Conservation (phyloP, 2,888 invertebrate genomes). For the Escarpia spicata region DNA sequence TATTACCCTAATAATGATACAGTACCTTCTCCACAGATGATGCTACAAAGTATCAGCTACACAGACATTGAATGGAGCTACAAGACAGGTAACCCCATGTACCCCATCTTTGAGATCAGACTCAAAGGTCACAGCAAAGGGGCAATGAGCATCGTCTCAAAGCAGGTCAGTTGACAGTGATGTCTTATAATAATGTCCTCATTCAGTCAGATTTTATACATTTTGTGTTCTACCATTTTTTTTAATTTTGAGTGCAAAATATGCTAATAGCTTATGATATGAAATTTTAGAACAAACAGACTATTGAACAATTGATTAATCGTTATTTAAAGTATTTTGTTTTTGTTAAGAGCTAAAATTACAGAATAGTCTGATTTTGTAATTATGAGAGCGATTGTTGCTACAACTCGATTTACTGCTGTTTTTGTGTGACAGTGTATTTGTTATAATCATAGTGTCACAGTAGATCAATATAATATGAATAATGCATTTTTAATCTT, state of each 20-base stretch:
- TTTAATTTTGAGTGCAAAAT: not conserved
- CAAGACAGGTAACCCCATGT: not conserved
- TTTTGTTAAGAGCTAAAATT: not conserved
- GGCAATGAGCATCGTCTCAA: constrained; percentile 36
- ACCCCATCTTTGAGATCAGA: constrained; percentile 37
- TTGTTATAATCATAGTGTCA: not conserved
- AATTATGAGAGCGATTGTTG: too few relatives aligned
- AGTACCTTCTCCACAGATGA: constrained; percentile 50
- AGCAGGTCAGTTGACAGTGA: constrained; percentile 36
- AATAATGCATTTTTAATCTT: not conserved
- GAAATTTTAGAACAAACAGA: not conserved
- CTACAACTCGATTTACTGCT: not conserved
- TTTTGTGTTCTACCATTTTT: too few relatives aligned
- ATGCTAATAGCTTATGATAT: not conserved
- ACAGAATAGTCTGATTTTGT: not conserved
- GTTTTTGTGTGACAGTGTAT: not conserved
- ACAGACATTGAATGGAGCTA: constrained; percentile 56
- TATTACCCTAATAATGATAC: not conserved
- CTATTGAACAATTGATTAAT: not conserved
- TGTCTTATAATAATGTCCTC: too few relatives aligned
- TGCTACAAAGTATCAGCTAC: constrained; percentile 62
- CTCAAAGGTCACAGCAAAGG: constrained; percentile 32
- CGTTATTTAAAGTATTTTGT: not conserved
- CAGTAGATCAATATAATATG: not conserved
- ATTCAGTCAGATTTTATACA: too few relatives aligned